Evolutionary conservation across 1,140 invertebrate genomes (phyloP), one percentile per base, ranked within the genome.

Genomic region (Cyclina sinensis): DNA sequence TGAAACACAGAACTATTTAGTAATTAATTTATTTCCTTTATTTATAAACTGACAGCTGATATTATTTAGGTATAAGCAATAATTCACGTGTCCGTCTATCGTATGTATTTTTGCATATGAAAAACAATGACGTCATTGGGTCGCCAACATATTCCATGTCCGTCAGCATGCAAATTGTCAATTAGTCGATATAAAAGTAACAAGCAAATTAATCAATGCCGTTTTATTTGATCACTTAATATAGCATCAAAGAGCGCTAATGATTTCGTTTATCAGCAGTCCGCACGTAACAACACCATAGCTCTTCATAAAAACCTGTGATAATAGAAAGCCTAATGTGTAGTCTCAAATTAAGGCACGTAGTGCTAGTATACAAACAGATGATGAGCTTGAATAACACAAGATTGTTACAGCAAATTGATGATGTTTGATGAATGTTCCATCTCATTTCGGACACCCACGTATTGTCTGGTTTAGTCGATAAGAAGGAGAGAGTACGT

Each of bases 141-240:
- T 27, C 24, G 24, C 4, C 57, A 62, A 62, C 24, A 11, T 62
- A 24, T 24, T 21, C 24, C 70, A 48, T 16, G 21, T 48, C 30
- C n/a, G 21, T 35, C 21, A 11, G n/a, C 74, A 78, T 78, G 74
- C 74, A 78, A 78, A 30, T 35, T 35, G 27, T 18, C 46, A 78
- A 78, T 78, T 78, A 78, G 5, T 78, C 48, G 12, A 24, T 54
- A 3, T n/a, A 35, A 78, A 51, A 78, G 74, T 78, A 51, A 54
- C 74, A 30, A 24, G 27, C 46, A 51, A 78, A 78, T 78, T 27
- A 51, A 51, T 78, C 74, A 51, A 51, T 48, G 74, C 21, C 27
- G 43, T 78, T 78, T 78, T 78, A 51, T 51, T 51, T 51, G 74
- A 78, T 51, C 46, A 35, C 74, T 78, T 78, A 48, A 78, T 51